Percentiles rank a stretch among this genome's conserved stretches.
Evolutionary conservation across 1,140 invertebrate species (phyloP).

Genomic region (Onthophagus taurus): DNA sequence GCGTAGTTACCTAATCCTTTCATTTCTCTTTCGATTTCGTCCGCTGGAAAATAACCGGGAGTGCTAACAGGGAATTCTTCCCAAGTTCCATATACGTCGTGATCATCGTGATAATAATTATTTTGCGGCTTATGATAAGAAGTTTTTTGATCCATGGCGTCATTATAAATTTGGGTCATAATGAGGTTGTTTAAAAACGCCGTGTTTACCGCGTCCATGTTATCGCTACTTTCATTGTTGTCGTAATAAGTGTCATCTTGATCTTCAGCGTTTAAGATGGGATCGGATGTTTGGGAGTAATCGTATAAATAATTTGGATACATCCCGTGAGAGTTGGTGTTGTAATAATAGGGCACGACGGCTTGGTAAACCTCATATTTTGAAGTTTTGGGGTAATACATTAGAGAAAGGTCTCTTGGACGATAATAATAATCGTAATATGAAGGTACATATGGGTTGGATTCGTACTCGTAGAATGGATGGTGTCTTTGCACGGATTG

Average conservation of each 20-base stretch:
- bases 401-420: constrained; percentile 34
- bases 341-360: constrained; percentile 38
- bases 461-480: constrained; percentile 33
- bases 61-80: constrained; percentile 18
- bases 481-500: constrained; percentile 31
- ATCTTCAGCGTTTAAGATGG: constrained; percentile 35
- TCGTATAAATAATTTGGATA: constrained; percentile 30
- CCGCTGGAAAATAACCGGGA: constrained; percentile 37
- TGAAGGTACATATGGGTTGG: constrained; percentile 44
- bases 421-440: constrained; percentile 47
- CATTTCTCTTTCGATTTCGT: constrained; percentile 50
- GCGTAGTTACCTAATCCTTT: constrained; percentile 42
- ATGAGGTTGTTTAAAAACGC: constrained; percentile 53
- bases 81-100: constrained; percentile 32
- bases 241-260: constrained; percentile 51
- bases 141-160: constrained; percentile 40
- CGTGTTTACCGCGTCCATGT: constrained; percentile 48
- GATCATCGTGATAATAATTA: constrained; percentile 32
- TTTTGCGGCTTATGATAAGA: constrained; percentile 22
- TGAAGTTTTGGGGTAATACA: constrained; percentile 33
- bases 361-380: constrained; percentile 39
- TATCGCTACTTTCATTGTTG: constrained; percentile 35
- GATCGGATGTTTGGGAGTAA: constrained; percentile 37
- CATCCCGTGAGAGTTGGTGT: constrained; percentile 27
- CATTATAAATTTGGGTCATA: constrained; percentile 51